These are phyloP conservation scores for Acropora tenuis DNA, from an alignment of 64 coral and sea anemone genomes.

Conservation along the genomic window DNA sequence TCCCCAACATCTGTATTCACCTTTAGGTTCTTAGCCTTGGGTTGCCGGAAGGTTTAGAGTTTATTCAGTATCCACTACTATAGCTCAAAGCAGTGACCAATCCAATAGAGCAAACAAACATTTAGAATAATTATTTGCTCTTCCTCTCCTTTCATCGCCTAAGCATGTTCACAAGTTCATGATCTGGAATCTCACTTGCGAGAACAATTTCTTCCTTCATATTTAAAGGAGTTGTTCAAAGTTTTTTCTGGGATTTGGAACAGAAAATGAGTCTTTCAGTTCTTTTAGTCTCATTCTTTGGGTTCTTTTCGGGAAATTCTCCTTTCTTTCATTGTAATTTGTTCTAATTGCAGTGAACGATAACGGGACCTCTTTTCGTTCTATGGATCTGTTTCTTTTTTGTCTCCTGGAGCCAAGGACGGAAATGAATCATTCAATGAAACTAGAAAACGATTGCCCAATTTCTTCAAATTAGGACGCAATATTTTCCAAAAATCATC, in stretches of 20 bases:
- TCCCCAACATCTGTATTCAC: no score
- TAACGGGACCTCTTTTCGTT: no score
- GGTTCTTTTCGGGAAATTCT: neutral
- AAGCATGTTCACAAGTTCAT: constrained; percentile 15
- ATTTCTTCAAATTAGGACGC: no score
- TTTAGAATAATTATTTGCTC: neutral
- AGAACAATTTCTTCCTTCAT: constrained; percentile 25
- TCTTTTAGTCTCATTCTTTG: constrained; percentile 23
- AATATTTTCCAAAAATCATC: no score
- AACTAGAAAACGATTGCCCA: no score
- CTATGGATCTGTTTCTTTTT: no score
- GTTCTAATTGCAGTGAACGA: neutral
- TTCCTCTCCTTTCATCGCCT: constrained; percentile 29
- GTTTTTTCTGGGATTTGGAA: neutral
- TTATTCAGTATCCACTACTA: no score
- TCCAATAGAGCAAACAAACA: neutral
- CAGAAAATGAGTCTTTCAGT: constrained; percentile 48
- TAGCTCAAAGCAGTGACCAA: no score
- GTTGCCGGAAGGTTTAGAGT: no score
- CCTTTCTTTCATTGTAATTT: neutral
- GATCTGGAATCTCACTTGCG: constrained; percentile 77
- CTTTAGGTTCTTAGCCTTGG: no score
- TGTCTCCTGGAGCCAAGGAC: no score
- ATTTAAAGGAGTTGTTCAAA: constrained; percentile 32
- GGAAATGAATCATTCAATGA: no score